Evolutionary conservation across 2,797 vertebrate genomes (phyloP).

Genomic region (Pseudomugil gertrudae): DNA sequence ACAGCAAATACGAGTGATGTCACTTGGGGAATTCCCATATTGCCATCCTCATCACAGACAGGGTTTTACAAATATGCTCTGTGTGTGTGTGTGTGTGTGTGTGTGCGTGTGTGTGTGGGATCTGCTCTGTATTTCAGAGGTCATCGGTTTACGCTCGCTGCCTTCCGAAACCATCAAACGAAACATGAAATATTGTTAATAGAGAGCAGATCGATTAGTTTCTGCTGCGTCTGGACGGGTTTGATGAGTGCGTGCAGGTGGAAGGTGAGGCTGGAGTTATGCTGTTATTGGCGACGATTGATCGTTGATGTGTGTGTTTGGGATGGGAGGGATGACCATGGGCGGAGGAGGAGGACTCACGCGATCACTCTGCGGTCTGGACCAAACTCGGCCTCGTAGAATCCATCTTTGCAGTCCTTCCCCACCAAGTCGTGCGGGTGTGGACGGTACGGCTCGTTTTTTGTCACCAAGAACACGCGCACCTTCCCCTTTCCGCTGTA

Average conservation of each 20-base stretch:
- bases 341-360: constrained; percentile 82
- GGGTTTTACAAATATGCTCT: constrained; percentile 54
- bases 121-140: constrained; percentile 35
- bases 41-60: constrained; percentile 63
- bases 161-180: constrained; percentile 36
- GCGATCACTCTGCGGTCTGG: constrained; percentile 92
- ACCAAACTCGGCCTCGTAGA: constrained; percentile 96
- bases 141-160: constrained; percentile 10
- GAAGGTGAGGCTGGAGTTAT: constrained; percentile 8
- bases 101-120: constrained; percentile 2
- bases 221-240: constrained; percentile 8
- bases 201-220: constrained; percentile 33
- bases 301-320: neutral
- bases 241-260: constrained; percentile 6
- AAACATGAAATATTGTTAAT: constrained; percentile 44
- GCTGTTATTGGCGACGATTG: neutral
- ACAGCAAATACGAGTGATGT: constrained; percentile 73
- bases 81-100: constrained; percentile 24
- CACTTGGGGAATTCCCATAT: constrained; percentile 79
- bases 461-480: constrained; percentile 93
- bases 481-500: constrained; percentile 92
- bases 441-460: constrained; percentile 93
- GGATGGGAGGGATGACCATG: neutral
- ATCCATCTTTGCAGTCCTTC: constrained; percentile 96
- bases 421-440: constrained; percentile 98